Conservation (phyloP, 2,113 vertebrate species). For the Enhydra lutris region DNA sequence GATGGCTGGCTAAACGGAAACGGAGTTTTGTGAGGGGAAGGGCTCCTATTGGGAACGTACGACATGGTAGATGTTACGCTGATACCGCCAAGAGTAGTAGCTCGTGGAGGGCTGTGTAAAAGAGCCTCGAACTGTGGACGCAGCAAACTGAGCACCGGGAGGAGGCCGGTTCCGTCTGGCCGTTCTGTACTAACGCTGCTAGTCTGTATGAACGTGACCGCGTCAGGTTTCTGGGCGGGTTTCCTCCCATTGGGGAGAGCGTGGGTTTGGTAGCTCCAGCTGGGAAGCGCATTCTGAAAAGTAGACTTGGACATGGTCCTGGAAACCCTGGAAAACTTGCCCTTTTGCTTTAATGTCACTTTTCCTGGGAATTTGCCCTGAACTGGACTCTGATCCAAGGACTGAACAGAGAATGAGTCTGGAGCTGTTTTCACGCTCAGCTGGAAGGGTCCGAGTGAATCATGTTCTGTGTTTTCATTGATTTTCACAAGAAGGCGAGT, state of each 20-base stretch:
- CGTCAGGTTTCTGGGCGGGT: background rate
- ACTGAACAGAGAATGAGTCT: background rate
- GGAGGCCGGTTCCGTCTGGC: fast-evolving
- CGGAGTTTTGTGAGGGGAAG: background rate
- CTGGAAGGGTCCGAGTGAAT: too few species aligned
- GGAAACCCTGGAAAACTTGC: too few species aligned
- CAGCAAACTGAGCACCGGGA: too few species aligned
- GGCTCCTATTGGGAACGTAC: background rate
- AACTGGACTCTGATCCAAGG: too few species aligned
- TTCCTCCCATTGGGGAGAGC: background rate
- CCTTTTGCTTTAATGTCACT: background rate
- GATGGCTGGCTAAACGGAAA: background rate
- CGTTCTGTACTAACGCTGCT: fast-evolving
- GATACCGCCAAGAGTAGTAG: background rate
- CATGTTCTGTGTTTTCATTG: background rate
- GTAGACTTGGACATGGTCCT: fast-evolving
- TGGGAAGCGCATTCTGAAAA: background rate
- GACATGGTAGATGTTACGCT: background rate
- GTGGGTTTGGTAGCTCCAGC: background rate
- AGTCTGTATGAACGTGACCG: background rate
- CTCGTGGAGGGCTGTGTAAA: background rate
- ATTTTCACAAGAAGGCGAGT: background rate
- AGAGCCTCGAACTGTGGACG: background rate
- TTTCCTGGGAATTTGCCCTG: background rate
- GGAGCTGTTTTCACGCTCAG: background rate